phyloP scores from a whole-genome alignment of 2,113 vertebrate genomes.

The Paracanthobrama guichenoti region DNA sequence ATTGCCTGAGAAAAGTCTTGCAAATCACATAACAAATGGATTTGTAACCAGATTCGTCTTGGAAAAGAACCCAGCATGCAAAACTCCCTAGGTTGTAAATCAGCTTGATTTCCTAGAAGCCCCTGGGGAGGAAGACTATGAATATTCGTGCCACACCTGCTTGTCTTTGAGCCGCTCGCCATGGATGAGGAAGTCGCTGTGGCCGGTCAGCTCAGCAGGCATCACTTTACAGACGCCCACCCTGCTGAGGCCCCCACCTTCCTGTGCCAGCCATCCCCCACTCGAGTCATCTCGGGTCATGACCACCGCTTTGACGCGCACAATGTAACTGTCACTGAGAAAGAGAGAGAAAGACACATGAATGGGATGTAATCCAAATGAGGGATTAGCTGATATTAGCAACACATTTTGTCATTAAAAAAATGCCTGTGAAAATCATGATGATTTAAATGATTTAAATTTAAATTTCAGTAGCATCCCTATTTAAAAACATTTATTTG shows the following conservation, averaged over 20 bases:
- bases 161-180: conserved; percentile 97
- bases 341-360: conserved; percentile 19
- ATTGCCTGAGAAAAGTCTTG: neutral
- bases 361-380: neutral
- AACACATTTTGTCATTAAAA: neutral
- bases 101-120: neutral
- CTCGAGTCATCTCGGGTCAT: conserved; percentile 99
- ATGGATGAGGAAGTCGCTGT: conserved; percentile 93
- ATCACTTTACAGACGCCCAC: conserved; percentile 97
- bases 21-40: neutral
- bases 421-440: neutral
- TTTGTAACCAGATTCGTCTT: conserved; percentile 1
- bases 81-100: conserved; percentile 3
- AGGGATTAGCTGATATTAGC: neutral
- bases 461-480: neutral
- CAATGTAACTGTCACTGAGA: conserved; percentile 98
- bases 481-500: too few species aligned
- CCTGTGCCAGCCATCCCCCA: conserved; percentile 97
- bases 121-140: neutral
- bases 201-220: conserved; percentile 82
- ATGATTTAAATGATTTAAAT: neutral
- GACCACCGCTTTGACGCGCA: conserved; percentile 99
- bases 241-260: conserved; percentile 93
- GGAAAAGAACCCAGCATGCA: conserved; percentile 11
- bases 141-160: conserved; percentile 79